Percentiles rank a stretch among this genome's conserved stretches.
phyloP scores from a whole-genome alignment of 2,113 vertebrate species.

The Grallaria varia region DNA sequence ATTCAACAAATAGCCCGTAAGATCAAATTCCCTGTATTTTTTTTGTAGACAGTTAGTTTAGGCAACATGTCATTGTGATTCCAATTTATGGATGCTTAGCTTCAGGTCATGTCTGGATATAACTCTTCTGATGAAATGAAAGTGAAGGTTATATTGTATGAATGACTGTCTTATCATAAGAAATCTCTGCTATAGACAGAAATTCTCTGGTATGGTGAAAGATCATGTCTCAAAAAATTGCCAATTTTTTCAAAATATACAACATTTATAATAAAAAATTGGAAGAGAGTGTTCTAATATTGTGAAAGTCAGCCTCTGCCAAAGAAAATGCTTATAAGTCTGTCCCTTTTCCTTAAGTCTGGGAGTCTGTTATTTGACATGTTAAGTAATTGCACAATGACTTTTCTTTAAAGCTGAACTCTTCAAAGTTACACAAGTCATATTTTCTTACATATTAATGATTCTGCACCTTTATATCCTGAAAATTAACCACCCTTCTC shows the following conservation, averaged over 20 bases:
- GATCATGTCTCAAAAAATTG: not conserved
- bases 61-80: slow-evolving; percentile 32
- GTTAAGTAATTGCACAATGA: not conserved
- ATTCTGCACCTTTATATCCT: not conserved
- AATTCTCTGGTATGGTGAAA: not conserved
- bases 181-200: not conserved
- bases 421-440: not conserved
- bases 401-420: not conserved
- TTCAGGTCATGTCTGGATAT: slow-evolving; percentile 9
- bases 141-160: not conserved
- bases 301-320: not conserved
- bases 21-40: slow-evolving; percentile 49
- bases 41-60: slow-evolving; percentile 47
- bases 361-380: not conserved
- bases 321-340: not conserved
- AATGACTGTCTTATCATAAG: not conserved
- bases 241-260: not conserved
- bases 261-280: not conserved
- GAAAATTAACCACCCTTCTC: not conserved
- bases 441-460: not conserved
- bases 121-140: slow-evolving; percentile 35
- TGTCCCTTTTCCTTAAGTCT: not conserved
- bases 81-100: not conserved
- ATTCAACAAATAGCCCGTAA: not conserved
- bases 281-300: not conserved